These are phyloP conservation scores for Procavia capensis DNA, from an alignment of 2,113 vertebrate genomes.

Conservation along the genomic window DNA sequence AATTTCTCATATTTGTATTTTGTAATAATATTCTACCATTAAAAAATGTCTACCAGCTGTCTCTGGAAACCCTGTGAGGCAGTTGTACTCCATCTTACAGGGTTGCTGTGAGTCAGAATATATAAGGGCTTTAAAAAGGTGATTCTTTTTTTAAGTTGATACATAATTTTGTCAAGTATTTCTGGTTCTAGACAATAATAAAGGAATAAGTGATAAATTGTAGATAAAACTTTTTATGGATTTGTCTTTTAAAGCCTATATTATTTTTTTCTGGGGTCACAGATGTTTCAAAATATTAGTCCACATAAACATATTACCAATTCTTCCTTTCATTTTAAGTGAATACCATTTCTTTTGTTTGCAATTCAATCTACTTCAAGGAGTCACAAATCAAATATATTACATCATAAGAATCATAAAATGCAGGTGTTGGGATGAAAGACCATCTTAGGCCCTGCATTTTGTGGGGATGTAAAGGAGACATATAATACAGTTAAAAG, in stretches of 20 bases:
- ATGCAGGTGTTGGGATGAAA: slow-evolving; percentile 72
- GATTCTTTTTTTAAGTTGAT: neutral
- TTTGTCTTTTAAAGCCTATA: slow-evolving; percentile 65
- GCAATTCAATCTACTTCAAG: slow-evolving; percentile 72
- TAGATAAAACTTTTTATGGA: neutral
- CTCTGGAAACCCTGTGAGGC: too few relatives aligned
- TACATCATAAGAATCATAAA: slow-evolving; percentile 78
- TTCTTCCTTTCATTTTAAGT: slow-evolving; percentile 70
- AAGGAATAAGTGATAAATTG: slow-evolving; percentile 35
- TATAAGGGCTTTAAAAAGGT: too few relatives aligned
- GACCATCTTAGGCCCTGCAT: slow-evolving; percentile 64
- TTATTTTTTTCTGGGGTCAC: slow-evolving; percentile 65
- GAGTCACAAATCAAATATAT: slow-evolving; percentile 79
- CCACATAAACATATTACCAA: slow-evolving; percentile 64
- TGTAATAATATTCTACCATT: neutral
- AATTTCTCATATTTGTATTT: neutral
- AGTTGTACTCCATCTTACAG: too few relatives aligned
- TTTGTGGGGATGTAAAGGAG: slow-evolving; percentile 77
- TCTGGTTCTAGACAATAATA: slow-evolving; percentile 34
- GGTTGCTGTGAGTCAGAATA: too few relatives aligned
- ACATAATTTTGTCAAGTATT: slow-evolving; percentile 50
- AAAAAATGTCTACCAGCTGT: neutral
- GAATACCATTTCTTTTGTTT: slow-evolving; percentile 75
- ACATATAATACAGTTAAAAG: slow-evolving; percentile 69
- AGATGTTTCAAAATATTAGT: slow-evolving; percentile 76